Evolutionary conservation across 2,113 vertebrate genomes (phyloP).

Genomic region (Syrmaticus mikado): DNA sequence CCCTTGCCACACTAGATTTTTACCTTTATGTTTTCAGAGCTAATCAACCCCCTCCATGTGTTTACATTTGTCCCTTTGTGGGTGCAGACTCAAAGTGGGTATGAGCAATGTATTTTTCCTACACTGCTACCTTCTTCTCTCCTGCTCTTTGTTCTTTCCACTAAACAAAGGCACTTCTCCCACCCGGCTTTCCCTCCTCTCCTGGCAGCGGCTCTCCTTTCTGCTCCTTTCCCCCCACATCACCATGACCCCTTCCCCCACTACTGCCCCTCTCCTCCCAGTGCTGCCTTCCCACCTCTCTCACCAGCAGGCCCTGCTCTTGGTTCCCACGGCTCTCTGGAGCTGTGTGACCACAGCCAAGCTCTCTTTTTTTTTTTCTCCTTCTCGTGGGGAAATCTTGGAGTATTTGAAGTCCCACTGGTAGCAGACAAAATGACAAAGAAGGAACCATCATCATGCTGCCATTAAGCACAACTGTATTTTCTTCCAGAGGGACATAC

Average conservation of each 20-base stretch:
- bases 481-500: not conserved
- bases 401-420: not conserved
- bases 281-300: not conserved
- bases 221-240: not conserved
- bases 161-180: slow-evolving; percentile 23
- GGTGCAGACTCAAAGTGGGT: not conserved
- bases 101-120: not conserved
- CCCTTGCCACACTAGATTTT: not conserved
- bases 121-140: not conserved
- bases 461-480: not conserved
- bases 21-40: not conserved
- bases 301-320: not conserved
- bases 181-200: not conserved
- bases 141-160: slow-evolving; percentile 41
- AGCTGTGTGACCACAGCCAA: not conserved
- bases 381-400: not conserved
- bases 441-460: not conserved
- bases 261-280: not conserved
- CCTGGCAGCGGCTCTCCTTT: not conserved
- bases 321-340: slow-evolving; percentile 4
- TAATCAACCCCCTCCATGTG: not conserved
- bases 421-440: not conserved
- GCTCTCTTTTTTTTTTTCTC: not conserved
- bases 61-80: not conserved
- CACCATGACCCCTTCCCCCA: slow-evolving; percentile 27